These are phyloP conservation scores for Doryteuthis pealeii DNA, from an alignment of 1,140 invertebrate genomes.

Conservation along the genomic window DNA sequence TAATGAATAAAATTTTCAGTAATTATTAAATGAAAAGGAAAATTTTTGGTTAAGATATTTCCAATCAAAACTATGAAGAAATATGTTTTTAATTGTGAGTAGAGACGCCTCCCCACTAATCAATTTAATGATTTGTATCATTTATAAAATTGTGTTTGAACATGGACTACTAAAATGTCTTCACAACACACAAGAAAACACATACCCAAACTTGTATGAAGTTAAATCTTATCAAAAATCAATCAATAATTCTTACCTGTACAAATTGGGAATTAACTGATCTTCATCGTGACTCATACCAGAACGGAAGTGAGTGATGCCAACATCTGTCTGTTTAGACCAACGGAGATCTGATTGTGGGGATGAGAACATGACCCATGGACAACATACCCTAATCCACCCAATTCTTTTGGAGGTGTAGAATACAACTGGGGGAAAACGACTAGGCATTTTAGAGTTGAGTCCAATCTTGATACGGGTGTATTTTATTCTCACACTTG, in stretches of 20 bases:
- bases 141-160: too few relatives aligned
- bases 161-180: too few relatives aligned
- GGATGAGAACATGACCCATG: constrained; percentile 99
- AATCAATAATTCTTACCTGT: constrained; percentile 72
- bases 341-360: constrained; percentile 79
- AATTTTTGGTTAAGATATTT: too few relatives aligned
- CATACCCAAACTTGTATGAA: too few relatives aligned
- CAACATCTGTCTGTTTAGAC: constrained; percentile 99
- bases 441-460: constrained; percentile 99
- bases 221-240: too few relatives aligned
- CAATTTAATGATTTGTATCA: too few relatives aligned
- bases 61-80: too few relatives aligned
- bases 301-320: constrained; percentile 98
- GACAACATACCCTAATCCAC: constrained; percentile 93
- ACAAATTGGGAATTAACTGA: constrained; percentile 99
- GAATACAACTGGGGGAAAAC: constrained; percentile 99
- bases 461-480: constrained; percentile 99
- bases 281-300: constrained; percentile 99
- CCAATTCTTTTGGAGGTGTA: constrained; percentile 97
- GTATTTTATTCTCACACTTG: constrained; percentile 99
- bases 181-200: too few relatives aligned
- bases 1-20: too few relatives aligned
- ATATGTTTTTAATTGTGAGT: too few relatives aligned
- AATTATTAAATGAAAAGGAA: too few relatives aligned
- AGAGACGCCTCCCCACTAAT: too few relatives aligned